Base-by-base conservation (phyloP, 2,113 vertebrate species). In the Tamias sibiricus region DNA sequence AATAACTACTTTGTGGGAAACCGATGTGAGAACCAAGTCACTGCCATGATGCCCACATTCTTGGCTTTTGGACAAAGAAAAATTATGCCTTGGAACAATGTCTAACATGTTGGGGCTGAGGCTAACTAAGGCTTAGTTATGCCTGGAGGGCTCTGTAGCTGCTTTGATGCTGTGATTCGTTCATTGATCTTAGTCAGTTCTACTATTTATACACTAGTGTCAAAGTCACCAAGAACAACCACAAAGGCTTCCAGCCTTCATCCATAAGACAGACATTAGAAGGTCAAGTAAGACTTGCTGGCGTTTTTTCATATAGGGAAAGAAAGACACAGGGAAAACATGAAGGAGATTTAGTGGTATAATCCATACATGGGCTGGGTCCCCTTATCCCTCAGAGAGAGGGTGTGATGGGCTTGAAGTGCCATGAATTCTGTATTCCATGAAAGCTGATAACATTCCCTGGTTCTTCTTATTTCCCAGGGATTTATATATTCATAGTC, bases 61-160 rank as follows among this genome's bases (percentile, higher is more conserved):
- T 74, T 97, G 95, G 93, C 74, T 87, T 90, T 40, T 0, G 80
- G 85, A 94, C 88, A 96, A 74, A 97, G 54, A 79, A 83, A 93
- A 83, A 62, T 54, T 16, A 83, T 42, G 32, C 64, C 57, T 92
- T 47, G 47, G 59, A 87, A 94, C 69, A 82, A 82, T 11, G 74
- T 94, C 87, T 97, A 72, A 80, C 74, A 3, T 83, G 91, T 95
- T 79, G 1, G 0, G 80, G 75, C 95, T 83, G 91, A 97, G 91
- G 87, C 90, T 95, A 72, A 54, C 54, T 26, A 69, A 74, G 72
- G 54, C 62, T 90, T 14, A 84, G 74, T 90, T 91, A 47, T 82
- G 87, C 54, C 93, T 95, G 3, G 17, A 62, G 93, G 91, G 47
- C 49, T 47, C n/a, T 28, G 40, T 62, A 0, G 0, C 62, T 87